Conservation (phyloP, 2,113 vertebrate species). For the Megalops atlanticus region DNA sequence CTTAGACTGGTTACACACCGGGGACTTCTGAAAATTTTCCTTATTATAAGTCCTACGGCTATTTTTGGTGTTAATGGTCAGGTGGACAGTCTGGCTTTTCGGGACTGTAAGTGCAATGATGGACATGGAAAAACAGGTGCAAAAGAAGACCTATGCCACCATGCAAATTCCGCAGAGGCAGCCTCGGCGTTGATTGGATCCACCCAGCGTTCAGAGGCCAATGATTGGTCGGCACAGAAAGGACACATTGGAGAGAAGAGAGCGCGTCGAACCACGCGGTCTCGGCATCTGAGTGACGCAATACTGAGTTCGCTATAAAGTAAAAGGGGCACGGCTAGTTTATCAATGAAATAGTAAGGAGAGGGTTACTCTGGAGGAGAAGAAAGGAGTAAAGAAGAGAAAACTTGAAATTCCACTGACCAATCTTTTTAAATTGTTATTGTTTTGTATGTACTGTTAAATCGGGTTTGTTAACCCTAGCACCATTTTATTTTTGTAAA, state of each 20-base stretch:
- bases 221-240: conserved; percentile 31
- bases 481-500: background rate
- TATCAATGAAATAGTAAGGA: conserved; percentile 61
- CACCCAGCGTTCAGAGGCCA: background rate
- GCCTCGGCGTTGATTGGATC: conserved; percentile 23
- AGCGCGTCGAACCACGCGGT: background rate
- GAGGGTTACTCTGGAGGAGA: background rate
- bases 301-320: conserved; percentile 33
- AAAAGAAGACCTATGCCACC: conserved; percentile 4
- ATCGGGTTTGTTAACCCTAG: background rate
- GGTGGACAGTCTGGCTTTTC: conserved; percentile 21
- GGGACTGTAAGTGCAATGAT: background rate
- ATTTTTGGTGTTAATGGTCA: conserved; percentile 25
- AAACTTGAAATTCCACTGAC: background rate
- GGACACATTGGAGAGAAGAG: background rate
- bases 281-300: conserved; percentile 17
- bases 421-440: conserved; percentile 13
- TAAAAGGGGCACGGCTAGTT: conserved; percentile 20
- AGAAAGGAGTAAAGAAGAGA: background rate
- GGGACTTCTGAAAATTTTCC: conserved; percentile 13
- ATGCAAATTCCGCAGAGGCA: conserved; percentile 29
- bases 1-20: background rate
- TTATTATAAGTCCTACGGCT: conserved; percentile 17
- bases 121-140: conserved; percentile 29
- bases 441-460: background rate